These are phyloP conservation scores for Habropoda laboriosa DNA, from an alignment of 1,140 invertebrate species.

Conservation along the genomic window DNA sequence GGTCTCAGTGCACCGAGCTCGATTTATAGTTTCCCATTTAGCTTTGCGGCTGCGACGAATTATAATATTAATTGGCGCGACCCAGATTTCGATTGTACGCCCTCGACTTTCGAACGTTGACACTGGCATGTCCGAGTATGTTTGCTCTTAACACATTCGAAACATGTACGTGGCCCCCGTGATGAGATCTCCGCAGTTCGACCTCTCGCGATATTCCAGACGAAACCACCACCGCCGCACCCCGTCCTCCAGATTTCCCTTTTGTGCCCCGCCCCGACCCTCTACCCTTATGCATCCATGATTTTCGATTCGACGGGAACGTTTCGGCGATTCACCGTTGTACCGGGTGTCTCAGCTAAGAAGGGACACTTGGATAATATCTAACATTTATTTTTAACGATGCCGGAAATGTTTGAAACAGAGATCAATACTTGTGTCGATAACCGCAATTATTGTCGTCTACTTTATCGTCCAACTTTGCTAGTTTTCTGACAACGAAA, in stretches of 20 bases:
- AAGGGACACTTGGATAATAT: too few species aligned
- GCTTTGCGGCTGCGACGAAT: slow-evolving; percentile 11
- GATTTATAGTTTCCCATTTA: slow-evolving; percentile 36
- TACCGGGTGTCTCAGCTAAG: too few species aligned
- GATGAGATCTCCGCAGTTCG: not conserved
- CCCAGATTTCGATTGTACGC: slow-evolving; percentile 29
- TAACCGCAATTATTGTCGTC: too few species aligned
- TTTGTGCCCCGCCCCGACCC: not conserved
- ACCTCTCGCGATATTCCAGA: not conserved
- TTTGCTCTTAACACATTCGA: slow-evolving; percentile 29
- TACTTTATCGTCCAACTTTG: too few species aligned
- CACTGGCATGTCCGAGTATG: not conserved
- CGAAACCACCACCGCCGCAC: not conserved
- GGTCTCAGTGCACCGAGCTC: not conserved
- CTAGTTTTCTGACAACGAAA: too few species aligned
- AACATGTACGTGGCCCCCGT: not conserved
- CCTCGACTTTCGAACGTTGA: slow-evolving; percentile 12
- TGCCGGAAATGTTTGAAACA: too few species aligned
- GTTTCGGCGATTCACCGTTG: too few species aligned
- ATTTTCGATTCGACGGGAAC: not conserved
- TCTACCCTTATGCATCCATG: not conserved
- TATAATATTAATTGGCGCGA: slow-evolving; percentile 46
- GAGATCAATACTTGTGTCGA: too few species aligned
- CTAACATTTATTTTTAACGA: too few species aligned
- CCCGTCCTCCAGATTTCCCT: not conserved